phyloP scores from a whole-genome alignment of 92 coral and sea anemone genomes.

The Parazoanthus darwini region DNA sequence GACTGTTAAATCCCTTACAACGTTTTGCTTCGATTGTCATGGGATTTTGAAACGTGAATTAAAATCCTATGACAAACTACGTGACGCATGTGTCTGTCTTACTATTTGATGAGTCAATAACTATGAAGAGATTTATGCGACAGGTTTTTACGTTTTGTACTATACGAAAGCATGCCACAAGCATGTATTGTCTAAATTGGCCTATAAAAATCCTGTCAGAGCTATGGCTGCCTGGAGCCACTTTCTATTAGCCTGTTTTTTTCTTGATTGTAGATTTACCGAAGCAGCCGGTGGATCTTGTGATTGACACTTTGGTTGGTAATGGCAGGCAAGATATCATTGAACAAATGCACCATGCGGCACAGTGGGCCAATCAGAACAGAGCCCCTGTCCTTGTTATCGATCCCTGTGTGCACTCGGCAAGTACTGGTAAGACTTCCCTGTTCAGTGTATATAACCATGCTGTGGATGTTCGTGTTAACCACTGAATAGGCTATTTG shows the following conservation, averaged over 20 bases:
- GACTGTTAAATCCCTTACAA: no score
- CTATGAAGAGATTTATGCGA: no score
- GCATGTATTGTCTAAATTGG: neutral
- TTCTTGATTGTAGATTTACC: slow-evolving; percentile 60
- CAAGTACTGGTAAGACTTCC: slow-evolving; percentile 56
- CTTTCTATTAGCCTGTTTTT: neutral
- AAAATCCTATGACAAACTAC: no score
- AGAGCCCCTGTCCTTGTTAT: slow-evolving; percentile 81
- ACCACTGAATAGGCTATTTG: neutral
- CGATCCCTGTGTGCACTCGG: slow-evolving; percentile 71
- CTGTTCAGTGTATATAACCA: no score
- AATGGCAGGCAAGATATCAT: slow-evolving; percentile 51
- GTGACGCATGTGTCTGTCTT: no score
- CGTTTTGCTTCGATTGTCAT: no score
- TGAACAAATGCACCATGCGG: slow-evolving; percentile 67
- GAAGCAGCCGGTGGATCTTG: slow-evolving; percentile 72
- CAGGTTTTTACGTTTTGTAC: no score
- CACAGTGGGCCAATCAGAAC: slow-evolving; percentile 86
- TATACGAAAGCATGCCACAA: neutral
- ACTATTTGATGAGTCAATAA: no score
- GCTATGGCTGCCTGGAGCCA: neutral
- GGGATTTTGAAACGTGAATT: no score
- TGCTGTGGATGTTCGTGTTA: neutral
- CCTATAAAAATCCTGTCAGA: neutral
- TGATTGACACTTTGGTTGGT: slow-evolving; percentile 64